Conservation (phyloP, 2,113 vertebrate species). For the Oryzias javanicus region DNA sequence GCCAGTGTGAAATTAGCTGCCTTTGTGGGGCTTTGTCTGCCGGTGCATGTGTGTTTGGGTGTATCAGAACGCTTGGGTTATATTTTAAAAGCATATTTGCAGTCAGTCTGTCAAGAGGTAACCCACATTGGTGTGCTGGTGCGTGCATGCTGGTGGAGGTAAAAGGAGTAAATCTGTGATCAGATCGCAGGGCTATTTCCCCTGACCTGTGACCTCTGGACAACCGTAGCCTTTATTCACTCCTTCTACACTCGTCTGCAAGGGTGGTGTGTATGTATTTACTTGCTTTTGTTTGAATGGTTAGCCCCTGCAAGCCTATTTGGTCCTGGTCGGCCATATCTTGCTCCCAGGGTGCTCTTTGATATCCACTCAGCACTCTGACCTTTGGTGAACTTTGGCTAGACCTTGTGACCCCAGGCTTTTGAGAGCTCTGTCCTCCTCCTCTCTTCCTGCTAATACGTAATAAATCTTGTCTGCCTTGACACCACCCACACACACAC, state of each 20-base stretch:
- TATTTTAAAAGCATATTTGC: slow-evolving; percentile 70
- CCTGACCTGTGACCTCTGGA: slow-evolving; percentile 63
- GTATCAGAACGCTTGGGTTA: slow-evolving; percentile 58
- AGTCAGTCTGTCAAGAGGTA: slow-evolving; percentile 62
- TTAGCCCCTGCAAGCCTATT: slow-evolving; percentile 72
- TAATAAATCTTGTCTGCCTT: slow-evolving; percentile 82
- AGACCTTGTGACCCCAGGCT: slow-evolving; percentile 54
- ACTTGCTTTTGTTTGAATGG: slow-evolving; percentile 61
- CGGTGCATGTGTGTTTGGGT: slow-evolving; percentile 68
- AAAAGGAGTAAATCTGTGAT: slow-evolving; percentile 24
- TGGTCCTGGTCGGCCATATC: slow-evolving; percentile 65
- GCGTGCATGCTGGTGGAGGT: slow-evolving; percentile 10
- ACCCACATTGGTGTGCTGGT: slow-evolving; percentile 28
- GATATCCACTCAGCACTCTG: slow-evolving; percentile 75
- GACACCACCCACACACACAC: slow-evolving; percentile 25
- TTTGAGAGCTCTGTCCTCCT: slow-evolving; percentile 49
- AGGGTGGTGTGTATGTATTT: slow-evolving; percentile 41
- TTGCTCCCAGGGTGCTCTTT: slow-evolving; percentile 71
- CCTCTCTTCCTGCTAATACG: slow-evolving; percentile 63
- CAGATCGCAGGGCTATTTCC: slow-evolving; percentile 53
- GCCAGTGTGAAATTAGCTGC: slow-evolving; percentile 75
- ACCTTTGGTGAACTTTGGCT: slow-evolving; percentile 69
- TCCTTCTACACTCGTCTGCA: slow-evolving; percentile 34
- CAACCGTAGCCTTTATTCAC: slow-evolving; percentile 35
- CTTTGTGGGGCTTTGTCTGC: slow-evolving; percentile 75